A percentile compares a stretch with the other conserved stretches of the same genome.
Conservation (phyloP, 2,113 vertebrate species). For the Festucalex cinctus region DNA sequence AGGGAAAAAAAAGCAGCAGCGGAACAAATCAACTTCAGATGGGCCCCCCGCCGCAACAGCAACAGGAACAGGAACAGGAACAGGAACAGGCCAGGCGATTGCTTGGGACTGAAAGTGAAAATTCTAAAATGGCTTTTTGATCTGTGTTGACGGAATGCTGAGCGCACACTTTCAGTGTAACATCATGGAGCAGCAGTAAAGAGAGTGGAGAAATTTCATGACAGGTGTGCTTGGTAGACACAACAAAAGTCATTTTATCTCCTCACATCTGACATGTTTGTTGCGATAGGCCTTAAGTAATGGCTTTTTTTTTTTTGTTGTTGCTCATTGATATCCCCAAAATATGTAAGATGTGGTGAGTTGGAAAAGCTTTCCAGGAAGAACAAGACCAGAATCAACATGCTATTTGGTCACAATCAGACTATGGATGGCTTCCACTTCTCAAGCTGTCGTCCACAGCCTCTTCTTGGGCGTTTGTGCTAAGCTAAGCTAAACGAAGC, state of each 20-base stretch:
- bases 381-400: background rate
- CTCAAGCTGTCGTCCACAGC: no score
- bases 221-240: background rate
- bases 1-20: background rate
- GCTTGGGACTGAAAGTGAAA: no score
- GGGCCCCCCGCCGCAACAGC: no score
- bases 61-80: no score
- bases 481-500: no score
- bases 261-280: background rate
- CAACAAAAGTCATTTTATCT: background rate
- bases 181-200: background rate
- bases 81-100: no score
- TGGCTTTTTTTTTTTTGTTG: background rate
- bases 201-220: background rate
- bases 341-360: background rate
- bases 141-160: background rate
- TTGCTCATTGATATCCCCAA: background rate
- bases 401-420: no score
- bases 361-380: background rate
- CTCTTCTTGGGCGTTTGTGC: no score
- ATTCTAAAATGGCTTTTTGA: background rate
- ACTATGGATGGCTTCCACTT: no score
- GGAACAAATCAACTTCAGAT: constrained; percentile 26
- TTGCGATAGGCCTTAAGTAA: background rate
- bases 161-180: background rate